phyloP scores from a whole-genome alignment of 1,140 invertebrate species.

The Thaumatotibia leucotreta region DNA sequence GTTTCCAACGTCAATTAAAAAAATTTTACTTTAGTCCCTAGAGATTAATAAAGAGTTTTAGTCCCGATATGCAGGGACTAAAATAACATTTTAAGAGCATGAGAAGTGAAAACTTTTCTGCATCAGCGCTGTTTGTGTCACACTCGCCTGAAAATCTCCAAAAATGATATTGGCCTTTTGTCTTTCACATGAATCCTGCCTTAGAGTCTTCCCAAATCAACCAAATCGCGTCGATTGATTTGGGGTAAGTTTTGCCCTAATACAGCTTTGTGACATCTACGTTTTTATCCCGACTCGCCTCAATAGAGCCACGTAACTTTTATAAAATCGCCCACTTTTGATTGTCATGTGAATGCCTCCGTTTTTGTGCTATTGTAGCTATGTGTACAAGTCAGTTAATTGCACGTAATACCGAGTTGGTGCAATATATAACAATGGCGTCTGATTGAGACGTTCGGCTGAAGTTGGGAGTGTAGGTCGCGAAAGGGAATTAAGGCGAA shows the following conservation, averaged over 20 bases:
- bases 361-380: neutral
- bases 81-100: too few relatives aligned
- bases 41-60: too few relatives aligned
- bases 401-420: neutral
- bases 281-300: neutral
- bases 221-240: too few relatives aligned
- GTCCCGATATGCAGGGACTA: too few relatives aligned
- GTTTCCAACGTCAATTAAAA: too few relatives aligned
- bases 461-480: neutral
- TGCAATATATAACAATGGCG: neutral
- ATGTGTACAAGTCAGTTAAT: neutral
- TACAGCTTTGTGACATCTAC: neutral
- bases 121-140: too few relatives aligned
- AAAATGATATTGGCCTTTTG: too few relatives aligned
- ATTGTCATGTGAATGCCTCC: conserved; percentile 6
- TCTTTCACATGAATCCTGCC: too few relatives aligned
- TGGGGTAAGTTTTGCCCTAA: neutral
- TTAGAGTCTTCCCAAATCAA: too few relatives aligned
- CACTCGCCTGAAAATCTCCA: too few relatives aligned
- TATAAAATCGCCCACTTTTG: neutral
- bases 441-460: conserved; percentile 8
- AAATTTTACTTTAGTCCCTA: too few relatives aligned
- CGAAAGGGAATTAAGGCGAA: neutral
- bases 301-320: neutral
- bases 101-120: too few relatives aligned